Evolutionary conservation across 1,140 invertebrate genomes (phyloP).

Genomic region (Macrobrachium nipponense): DNA sequence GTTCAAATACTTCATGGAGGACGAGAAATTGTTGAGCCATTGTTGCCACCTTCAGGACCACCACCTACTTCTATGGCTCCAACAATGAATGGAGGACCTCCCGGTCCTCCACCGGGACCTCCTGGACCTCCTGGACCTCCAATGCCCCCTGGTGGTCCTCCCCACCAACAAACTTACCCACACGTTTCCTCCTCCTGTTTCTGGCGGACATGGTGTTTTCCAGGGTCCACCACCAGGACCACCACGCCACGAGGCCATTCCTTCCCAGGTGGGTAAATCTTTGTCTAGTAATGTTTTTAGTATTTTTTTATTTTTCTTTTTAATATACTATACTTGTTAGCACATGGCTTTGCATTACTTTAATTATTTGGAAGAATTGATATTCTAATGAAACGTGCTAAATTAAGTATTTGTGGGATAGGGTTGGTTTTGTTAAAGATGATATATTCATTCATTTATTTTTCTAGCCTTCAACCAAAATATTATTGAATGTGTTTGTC

Average conservation of each 20-base stretch:
- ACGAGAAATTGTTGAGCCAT: constrained; percentile 46
- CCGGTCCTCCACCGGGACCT: constrained; percentile 68
- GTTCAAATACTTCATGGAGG: constrained; percentile 69
- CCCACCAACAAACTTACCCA: constrained; percentile 67
- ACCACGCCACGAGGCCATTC: constrained; percentile 58
- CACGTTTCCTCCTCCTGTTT: constrained; percentile 49
- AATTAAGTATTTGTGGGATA: too few relatives aligned
- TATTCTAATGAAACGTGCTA: too few relatives aligned
- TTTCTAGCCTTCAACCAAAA: too few relatives aligned
- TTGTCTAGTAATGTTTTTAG: too few relatives aligned
- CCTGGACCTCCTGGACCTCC: constrained; percentile 66
- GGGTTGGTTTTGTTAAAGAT: too few relatives aligned
- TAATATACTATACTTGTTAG: too few relatives aligned
- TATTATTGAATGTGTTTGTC: too few relatives aligned
- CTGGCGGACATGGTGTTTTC: constrained; percentile 67
- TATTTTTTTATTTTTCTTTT: too few relatives aligned
- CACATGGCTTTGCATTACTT: too few relatives aligned
- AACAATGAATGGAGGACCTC: constrained; percentile 71
- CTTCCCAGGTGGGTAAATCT: constrained; percentile 37
- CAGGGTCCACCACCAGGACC: constrained; percentile 65
- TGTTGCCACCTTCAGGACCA: constrained; percentile 65
- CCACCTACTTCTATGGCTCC: constrained; percentile 69
- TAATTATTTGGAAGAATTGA: too few relatives aligned
- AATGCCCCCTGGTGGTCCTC: constrained; percentile 69
- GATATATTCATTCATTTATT: too few relatives aligned